phyloP scores from a whole-genome alignment of 2,888 invertebrate genomes.

The Gastrophysa polygoni region DNA sequence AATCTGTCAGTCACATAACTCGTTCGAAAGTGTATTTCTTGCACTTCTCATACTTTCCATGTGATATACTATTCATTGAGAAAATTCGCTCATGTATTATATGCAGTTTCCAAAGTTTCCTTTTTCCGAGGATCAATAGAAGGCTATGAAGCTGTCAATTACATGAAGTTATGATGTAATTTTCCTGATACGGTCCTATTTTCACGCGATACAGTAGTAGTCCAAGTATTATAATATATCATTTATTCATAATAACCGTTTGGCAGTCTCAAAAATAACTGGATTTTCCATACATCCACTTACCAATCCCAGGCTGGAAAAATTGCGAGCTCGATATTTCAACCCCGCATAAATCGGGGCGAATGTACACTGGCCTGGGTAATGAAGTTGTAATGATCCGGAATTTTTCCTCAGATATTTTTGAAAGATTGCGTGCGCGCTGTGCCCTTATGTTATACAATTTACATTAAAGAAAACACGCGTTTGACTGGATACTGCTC shows the following conservation, averaged over 20 bases:
- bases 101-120: too few species aligned
- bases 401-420: conserved; percentile 29
- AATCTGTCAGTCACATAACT: too few species aligned
- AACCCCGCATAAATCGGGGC: conserved; percentile 14
- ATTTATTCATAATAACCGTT: not conserved
- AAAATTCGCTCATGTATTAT: too few species aligned
- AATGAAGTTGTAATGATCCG: conserved; percentile 37
- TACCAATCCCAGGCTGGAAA: not conserved
- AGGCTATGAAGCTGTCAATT: too few species aligned
- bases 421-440: conserved; percentile 35
- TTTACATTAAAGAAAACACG: conserved; percentile 42
- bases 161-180: not conserved
- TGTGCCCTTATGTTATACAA: conserved; percentile 33
- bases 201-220: not conserved
- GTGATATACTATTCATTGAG: too few species aligned
- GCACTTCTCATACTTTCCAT: too few species aligned
- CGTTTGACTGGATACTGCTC: conserved; percentile 37
- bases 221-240: not conserved
- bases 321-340: not conserved
- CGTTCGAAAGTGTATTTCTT: too few species aligned
- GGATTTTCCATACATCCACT: not conserved
- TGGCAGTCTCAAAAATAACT: conserved; percentile 3
- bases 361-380: conserved; percentile 25
- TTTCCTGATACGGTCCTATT: not conserved
- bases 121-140: too few species aligned